Conservation (phyloP, 2,888 invertebrate species). For the Agrenia bidenticulata region DNA sequence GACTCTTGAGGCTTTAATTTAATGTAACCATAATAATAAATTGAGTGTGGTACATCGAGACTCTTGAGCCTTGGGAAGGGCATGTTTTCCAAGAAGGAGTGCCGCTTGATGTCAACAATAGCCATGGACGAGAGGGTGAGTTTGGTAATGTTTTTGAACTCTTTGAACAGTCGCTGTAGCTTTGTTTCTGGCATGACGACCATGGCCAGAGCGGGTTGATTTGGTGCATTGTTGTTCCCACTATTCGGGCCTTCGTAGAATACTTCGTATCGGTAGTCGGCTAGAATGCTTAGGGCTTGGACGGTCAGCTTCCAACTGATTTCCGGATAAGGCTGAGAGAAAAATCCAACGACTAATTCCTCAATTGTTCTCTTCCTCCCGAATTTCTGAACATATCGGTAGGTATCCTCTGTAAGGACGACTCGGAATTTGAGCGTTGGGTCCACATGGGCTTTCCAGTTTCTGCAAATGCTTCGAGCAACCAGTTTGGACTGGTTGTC, state of each 20-base stretch:
- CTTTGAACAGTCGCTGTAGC: not conserved
- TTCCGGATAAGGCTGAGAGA: constrained; percentile 3
- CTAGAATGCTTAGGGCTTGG: not conserved
- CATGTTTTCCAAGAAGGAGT: not conserved
- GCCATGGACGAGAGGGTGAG: not conserved
- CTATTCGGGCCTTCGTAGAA: not conserved
- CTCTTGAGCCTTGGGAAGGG: not conserved
- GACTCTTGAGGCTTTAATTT: too few species aligned
- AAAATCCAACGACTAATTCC: constrained; percentile 5
- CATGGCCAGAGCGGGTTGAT: not conserved
- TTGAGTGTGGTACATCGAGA: not conserved
- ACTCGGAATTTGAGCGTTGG: not conserved
- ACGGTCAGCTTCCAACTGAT: not conserved
- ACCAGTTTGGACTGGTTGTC: not conserved
- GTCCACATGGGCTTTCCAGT: constrained; percentile 2
- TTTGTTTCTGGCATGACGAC: constrained; percentile 5
- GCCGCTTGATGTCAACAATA: not conserved
- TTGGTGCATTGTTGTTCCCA: not conserved
- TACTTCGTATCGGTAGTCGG: not conserved
- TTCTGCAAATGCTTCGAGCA: constrained; percentile 5
- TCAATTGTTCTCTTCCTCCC: not conserved
- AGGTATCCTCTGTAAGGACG: not conserved
- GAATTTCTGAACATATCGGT: not conserved
- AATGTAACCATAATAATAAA: too few species aligned
- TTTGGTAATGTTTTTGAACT: not conserved